Evolutionary conservation across 1,140 invertebrate species (phyloP).

Genomic region (Homarus americanus): DNA sequence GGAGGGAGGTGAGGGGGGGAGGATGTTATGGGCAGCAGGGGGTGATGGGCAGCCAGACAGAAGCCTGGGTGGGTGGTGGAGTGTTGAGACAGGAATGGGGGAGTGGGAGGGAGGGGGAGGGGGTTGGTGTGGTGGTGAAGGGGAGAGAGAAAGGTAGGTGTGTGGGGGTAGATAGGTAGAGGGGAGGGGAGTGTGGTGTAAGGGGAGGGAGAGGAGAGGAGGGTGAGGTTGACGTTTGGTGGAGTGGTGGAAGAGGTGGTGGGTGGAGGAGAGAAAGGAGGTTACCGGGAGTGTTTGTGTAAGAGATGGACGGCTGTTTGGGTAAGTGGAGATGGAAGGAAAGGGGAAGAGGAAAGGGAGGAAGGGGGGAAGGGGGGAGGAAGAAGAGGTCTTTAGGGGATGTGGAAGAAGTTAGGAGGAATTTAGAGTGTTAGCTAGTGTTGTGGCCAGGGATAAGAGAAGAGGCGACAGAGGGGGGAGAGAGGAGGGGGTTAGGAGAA

Average conservation of each 20-base stretch:
- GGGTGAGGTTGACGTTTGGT: no score
- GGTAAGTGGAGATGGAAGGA: neutral
- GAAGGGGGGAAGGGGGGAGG: neutral
- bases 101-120: neutral
- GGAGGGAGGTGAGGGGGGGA: constrained; percentile 12
- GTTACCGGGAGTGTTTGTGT: no score
- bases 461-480: neutral
- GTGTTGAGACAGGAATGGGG: neutral
- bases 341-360: neutral
- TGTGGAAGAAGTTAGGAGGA: neutral
- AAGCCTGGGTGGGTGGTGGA: neutral
- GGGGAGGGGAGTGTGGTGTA: no score
- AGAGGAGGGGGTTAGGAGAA: no score
- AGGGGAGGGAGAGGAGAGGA: no score
- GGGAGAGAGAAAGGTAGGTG: no score
- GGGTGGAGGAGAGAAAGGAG: no score
- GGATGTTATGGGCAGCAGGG: neutral
- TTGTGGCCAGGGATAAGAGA: neutral
- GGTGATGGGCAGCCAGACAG: neutral
- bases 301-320: no score
- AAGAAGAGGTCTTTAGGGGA: neutral
- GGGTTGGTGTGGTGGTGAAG: no score
- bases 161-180: no score
- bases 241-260: no score
- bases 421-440: no score